Base-by-base conservation (phyloP, 2,113 vertebrate species). In the Oreochromis niloticus region DNA sequence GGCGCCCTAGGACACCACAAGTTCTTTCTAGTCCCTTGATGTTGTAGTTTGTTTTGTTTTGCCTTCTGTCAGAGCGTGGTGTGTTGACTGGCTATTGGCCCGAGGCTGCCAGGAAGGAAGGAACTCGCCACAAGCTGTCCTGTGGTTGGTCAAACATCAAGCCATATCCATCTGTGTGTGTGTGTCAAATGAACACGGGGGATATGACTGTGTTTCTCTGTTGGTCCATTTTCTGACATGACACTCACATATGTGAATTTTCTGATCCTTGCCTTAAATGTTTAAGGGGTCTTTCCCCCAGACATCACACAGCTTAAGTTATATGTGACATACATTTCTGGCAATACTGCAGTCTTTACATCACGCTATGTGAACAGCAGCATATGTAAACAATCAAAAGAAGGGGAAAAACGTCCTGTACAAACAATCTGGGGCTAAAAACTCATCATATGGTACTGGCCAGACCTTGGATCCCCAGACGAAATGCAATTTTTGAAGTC, bases 41-140 rank as follows among this genome's bases (percentile, higher is more conserved):
- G 91, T 82, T 68, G 50, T 59, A 32, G 75, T 87, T 95, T 91
- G 90, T 90, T 90, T 93, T 91, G 90, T 87, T 90, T 89, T 91
- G 78, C 66, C 84, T 88, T 79, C 43, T 8, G 81, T 85, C 78
- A 66, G 82, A 90, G 55, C 79, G 2, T 50, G 73, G 59, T 36
- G 66, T 83, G 80, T 48, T 17, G 27, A 59, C 78, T 19, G 84
- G 85, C 84, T 71, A 17, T 75, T 52, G 86, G 78, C 89, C 86
- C 39, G 30, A 88, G 73, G 78, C 81, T 78, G 85, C 81, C 83
- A 88, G 92, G 92, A 90, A 94, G 93, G 91, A 94, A 92, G 88
- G 57, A 30, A 66, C 81, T 34, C 80, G 85, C 93, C 94, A 80
- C 91, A 79, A 84, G 81, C 54, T 81, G 57, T 56, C 68, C 80